Evolutionary conservation across 2,113 vertebrate species (phyloP).

Genomic region (Mustela lutreola): DNA sequence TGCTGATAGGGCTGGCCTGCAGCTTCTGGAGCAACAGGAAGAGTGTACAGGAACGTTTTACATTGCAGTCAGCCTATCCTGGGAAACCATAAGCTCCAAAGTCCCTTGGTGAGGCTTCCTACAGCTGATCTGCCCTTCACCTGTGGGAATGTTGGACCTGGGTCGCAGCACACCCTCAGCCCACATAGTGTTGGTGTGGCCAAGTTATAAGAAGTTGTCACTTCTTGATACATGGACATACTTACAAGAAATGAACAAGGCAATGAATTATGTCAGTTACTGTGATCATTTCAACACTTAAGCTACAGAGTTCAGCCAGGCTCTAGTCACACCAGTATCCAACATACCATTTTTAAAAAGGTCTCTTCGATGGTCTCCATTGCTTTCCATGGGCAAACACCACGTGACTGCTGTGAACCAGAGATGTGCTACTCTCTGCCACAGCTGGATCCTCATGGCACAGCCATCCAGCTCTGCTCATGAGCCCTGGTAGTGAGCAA

Average conservation of each 20-base stretch:
- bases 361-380: not conserved
- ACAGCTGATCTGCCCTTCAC: not conserved
- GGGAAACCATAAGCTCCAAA: not conserved
- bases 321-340: not conserved
- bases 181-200: not conserved
- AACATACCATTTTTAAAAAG: not conserved
- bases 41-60: not conserved
- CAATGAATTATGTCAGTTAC: slow-evolving; percentile 57
- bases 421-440: not conserved
- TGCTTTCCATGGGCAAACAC: not conserved
- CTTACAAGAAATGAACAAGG: slow-evolving; percentile 12
- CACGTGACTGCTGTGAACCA: not conserved
- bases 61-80: not conserved
- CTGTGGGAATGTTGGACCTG: not conserved
- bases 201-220: not conserved
- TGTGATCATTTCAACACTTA: slow-evolving; percentile 22
- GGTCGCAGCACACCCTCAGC: not conserved
- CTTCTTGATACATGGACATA: not conserved
- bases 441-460: not conserved
- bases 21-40: not conserved
- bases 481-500: not conserved
- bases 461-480: not conserved
- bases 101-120: not conserved
- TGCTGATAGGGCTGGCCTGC: not conserved
- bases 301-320: not conserved